These are phyloP conservation scores for Adelphocoris suturalis DNA, from an alignment of 2,888 invertebrate genomes.

Conservation along the genomic window DNA sequence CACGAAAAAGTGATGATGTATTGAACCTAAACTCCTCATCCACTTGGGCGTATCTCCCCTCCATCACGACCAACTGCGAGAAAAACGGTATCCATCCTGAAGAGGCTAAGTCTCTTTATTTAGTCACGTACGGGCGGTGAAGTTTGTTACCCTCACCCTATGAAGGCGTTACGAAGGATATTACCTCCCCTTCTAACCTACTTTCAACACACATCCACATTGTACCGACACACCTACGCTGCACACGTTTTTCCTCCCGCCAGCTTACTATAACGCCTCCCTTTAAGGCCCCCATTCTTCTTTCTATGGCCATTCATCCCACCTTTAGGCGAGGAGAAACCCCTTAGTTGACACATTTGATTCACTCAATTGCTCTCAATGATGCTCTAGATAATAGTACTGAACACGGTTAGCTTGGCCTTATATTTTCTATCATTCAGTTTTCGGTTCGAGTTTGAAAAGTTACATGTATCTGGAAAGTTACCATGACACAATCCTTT, in stretches of 20 bases:
- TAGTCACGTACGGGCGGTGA: conserved; percentile 32
- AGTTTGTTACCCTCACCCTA: conserved; percentile 12
- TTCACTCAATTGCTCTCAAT: neutral
- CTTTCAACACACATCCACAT: neutral
- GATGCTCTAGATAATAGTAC: neutral
- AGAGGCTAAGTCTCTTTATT: conserved; percentile 4
- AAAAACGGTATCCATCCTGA: neutral
- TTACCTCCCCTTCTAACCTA: neutral
- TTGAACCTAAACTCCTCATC: neutral
- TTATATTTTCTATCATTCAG: too few species aligned
- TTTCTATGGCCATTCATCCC: conserved; percentile 16
- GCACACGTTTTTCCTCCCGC: neutral
- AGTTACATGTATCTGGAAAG: too few species aligned
- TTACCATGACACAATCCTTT: too few species aligned
- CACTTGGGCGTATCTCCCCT: neutral
- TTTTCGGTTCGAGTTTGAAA: too few species aligned
- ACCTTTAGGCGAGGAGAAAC: conserved; percentile 15
- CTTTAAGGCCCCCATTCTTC: conserved; percentile 17
- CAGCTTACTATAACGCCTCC: neutral
- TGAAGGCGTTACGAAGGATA: neutral
- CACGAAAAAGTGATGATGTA: neutral
- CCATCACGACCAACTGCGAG: neutral
- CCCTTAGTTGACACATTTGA: neutral
- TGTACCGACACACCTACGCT: neutral
- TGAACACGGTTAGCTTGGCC: too few species aligned